Evolutionary conservation across 92 coral and sea anemone genomes (phyloP), one percentile per base, ranked within the genome.

Genomic region (Diadumene lineata): DNA sequence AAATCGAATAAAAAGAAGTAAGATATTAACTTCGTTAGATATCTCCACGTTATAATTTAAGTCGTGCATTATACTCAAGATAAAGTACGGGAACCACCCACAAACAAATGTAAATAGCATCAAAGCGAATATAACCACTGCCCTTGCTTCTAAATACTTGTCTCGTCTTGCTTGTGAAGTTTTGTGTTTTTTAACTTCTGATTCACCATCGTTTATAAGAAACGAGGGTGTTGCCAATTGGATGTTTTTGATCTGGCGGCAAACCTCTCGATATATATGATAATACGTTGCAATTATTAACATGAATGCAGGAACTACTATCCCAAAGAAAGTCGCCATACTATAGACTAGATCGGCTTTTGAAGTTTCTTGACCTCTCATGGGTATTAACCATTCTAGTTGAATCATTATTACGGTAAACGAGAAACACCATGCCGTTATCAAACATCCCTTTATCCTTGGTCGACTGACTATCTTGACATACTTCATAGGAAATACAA

Each of bases 11-110:
- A 83, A 84, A 1, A 87, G 72, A 50, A 85, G 75, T 8, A 58
- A 19, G 10, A 50, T 27, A 34, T 86, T 73, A 0, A 81, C 82
- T 8, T 69, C 88, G 0, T 7, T 28, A 11, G 89, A 74, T 3
- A 84, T 19, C 22, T 50, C 50, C 24, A 26, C 30, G 11, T 43
- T 38, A 11, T 82, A 25, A 16, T 80, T 34, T 63, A 83, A 70
- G 65, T 87, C 88, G 32, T 29, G 22, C 0, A 87, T 44, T 63
- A 75, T 48, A 0, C 82, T 81, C 29, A 79, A 53, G n/a, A 87
- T 58, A 63, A 87, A 87, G 57, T 87, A 87, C 1, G 92, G 87
- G 43, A 84, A 58, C 88, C 92, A 84, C 0, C 92, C 92, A 2
- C 79, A 65, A 22, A 87, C 66, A 21, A 87, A 87, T 24, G 86